Percentiles rank a stretch among this genome's conserved stretches.
Evolutionary conservation across 2,888 invertebrate genomes (phyloP).

Genomic region (Archips xylosteana): DNA sequence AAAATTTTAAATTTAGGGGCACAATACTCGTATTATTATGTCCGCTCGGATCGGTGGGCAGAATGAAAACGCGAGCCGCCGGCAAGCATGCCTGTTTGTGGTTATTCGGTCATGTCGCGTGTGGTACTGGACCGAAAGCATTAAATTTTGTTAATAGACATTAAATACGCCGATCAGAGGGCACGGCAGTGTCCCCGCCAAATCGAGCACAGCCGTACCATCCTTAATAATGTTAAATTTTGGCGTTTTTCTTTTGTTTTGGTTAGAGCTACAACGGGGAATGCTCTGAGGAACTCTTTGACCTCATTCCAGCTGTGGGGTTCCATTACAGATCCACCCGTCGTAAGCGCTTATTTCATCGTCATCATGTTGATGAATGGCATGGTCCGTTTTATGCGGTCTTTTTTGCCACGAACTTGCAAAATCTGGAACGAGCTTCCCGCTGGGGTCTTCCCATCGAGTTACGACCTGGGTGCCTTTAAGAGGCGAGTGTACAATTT

Average conservation of each 20-base stretch:
- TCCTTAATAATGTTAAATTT: not conserved
- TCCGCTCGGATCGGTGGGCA: slow-evolving; percentile 13
- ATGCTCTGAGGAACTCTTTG: no score
- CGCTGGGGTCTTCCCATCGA: no score
- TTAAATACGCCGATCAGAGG: not conserved
- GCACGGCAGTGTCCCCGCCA: not conserved
- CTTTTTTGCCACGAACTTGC: no score
- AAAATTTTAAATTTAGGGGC: not conserved
- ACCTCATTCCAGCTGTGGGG: no score
- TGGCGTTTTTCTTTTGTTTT: not conserved
- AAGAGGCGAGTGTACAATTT: no score
- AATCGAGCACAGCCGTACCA: not conserved
- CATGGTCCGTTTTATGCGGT: no score
- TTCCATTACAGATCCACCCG: no score
- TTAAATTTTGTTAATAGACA: slow-evolving; percentile 5
- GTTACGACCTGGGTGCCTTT: no score
- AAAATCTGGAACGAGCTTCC: no score
- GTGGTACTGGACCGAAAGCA: not conserved
- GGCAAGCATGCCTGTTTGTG: slow-evolving; percentile 10
- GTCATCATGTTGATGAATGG: no score
- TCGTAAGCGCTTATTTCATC: no score
- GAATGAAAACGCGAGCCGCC: slow-evolving; percentile 19
- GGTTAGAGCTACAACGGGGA: no score
- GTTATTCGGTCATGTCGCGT: slow-evolving; percentile 4
- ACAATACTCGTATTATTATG: slow-evolving; percentile 25